A percentile compares a stretch with the other conserved stretches of the same genome.
These are phyloP conservation scores for Apteryx mantelli DNA, from an alignment of 2,113 vertebrate genomes.

Conservation along the genomic window DNA sequence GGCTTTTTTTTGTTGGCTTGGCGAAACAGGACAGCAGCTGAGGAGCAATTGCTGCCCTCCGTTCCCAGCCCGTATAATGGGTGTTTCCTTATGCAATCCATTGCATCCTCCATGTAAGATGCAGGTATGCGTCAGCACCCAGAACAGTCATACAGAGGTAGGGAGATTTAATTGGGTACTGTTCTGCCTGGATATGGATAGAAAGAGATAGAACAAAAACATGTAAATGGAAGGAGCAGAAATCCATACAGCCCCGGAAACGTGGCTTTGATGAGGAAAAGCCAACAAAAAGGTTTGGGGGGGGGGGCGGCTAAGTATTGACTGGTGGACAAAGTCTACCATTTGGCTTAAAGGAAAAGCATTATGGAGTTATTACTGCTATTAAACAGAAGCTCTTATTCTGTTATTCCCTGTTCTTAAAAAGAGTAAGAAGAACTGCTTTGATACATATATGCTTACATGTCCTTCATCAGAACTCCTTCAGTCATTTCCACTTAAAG, in stretches of 20 bases:
- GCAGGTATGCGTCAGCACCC: background rate
- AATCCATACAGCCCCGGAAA: background rate
- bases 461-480: background rate
- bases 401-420: background rate
- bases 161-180: background rate
- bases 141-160: background rate
- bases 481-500: constrained; percentile 42
- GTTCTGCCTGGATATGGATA: background rate
- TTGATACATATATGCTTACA: background rate
- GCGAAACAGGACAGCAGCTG: background rate
- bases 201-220: background rate
- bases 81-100: background rate
- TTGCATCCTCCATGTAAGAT: background rate
- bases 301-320: background rate
- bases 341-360: background rate
- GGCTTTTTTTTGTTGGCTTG: background rate
- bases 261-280: background rate
- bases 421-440: constrained; percentile 1
- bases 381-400: constrained; percentile 25
- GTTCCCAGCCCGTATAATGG: background rate
- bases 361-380: background rate
- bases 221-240: background rate
- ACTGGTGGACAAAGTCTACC: background rate
- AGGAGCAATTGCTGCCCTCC: background rate
- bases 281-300: background rate